A percentile compares a stretch with the other conserved stretches of the same genome.
These are phyloP conservation scores for Ursus arctos DNA, from an alignment of 2,113 vertebrate genomes.

Conservation along the genomic window DNA sequence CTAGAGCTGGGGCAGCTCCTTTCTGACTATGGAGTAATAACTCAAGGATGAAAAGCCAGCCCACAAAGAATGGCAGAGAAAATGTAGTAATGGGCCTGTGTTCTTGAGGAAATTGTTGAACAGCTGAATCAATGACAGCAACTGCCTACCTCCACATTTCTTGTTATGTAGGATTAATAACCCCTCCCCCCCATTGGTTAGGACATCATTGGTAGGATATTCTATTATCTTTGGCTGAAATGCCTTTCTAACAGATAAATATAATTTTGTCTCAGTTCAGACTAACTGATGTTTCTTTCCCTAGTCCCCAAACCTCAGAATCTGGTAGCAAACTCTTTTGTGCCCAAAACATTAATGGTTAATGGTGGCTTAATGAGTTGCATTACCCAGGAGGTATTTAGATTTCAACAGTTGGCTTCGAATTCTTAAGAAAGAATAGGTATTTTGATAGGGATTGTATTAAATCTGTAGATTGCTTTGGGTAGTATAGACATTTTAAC, in stretches of 20 bases:
- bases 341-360: not conserved
- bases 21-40: not conserved
- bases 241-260: not conserved
- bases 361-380: not conserved
- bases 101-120: conserved; percentile 20
- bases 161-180: conserved; percentile 41
- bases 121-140: not conserved
- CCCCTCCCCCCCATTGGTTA: not conserved
- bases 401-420: not conserved
- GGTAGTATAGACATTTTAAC: not conserved
- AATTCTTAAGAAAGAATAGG: not conserved
- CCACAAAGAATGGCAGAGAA: not conserved
- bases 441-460: not conserved
- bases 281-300: not conserved
- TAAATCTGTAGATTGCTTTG: not conserved
- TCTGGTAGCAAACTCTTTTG: not conserved
- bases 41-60: not conserved
- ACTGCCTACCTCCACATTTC: not conserved
- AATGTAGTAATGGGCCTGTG: not conserved
- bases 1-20: not conserved
- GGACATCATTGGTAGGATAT: conserved; percentile 18
- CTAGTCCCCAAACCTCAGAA: not conserved
- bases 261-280: not conserved
- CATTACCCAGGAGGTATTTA: not conserved
- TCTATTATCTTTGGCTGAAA: conserved; percentile 3